Evolutionary conservation across 2,888 invertebrate genomes (phyloP).

Genomic region (Mesochorus sp.): DNA sequence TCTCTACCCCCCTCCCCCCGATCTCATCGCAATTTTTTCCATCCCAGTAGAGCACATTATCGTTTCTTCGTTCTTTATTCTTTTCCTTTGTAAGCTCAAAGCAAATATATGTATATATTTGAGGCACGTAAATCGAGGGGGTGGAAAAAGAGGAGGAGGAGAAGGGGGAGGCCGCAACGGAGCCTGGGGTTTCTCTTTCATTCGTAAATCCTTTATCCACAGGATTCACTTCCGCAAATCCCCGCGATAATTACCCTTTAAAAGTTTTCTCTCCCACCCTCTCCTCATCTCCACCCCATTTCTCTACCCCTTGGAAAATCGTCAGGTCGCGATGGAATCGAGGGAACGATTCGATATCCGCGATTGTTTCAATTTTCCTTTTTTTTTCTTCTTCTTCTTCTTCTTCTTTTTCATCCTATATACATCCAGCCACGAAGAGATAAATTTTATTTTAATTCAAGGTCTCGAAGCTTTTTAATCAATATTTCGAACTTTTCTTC

Average conservation of each 20-base stretch:
- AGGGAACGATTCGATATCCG: too few relatives aligned
- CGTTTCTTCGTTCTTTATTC: conserved; percentile 34
- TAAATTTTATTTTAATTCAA: too few relatives aligned
- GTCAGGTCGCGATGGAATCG: too few relatives aligned
- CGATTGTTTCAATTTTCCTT: too few relatives aligned
- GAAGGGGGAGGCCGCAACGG: neutral
- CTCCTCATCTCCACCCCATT: neutral
- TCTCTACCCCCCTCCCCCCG: neutral
- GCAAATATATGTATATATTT: neutral
- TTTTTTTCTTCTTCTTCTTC: too few relatives aligned
- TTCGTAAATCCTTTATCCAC: conserved; percentile 43
- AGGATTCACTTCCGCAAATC: conserved; percentile 29
- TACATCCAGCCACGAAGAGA: too few relatives aligned
- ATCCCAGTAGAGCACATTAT: conserved; percentile 39
- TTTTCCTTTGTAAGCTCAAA: conserved; percentile 6
- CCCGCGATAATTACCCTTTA: conserved; percentile 51
- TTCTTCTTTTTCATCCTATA: too few relatives aligned
- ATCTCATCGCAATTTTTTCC: conserved; percentile 30
- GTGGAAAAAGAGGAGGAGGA: neutral
- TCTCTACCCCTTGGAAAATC: too few relatives aligned
- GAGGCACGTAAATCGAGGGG: neutral
- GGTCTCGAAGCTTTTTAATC: too few relatives aligned
- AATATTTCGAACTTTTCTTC: too few relatives aligned
- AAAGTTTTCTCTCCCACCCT: conserved; percentile 21
- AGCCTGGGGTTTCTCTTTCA: conserved; percentile 33